A percentile compares a stretch with the other conserved stretches of the same genome.
These are phyloP conservation scores for Clytia hemisphaerica DNA, from an alignment of 30 jellyfish, hydroid and myxozoan genomes.

Conservation along the genomic window DNA sequence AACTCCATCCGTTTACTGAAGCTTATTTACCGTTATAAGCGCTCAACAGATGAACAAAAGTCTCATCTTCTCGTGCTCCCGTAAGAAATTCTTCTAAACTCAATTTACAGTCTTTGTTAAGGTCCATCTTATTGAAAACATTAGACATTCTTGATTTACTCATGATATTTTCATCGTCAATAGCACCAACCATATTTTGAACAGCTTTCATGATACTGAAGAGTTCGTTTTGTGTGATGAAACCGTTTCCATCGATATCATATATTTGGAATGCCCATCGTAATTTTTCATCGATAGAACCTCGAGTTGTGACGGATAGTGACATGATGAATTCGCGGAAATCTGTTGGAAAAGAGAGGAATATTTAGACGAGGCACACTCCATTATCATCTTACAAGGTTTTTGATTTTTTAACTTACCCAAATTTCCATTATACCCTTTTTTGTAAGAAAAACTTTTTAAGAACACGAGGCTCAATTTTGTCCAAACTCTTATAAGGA, in stretches of 20 bases:
- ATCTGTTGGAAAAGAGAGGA: constrained; percentile 31
- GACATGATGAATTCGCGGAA: constrained; percentile 89
- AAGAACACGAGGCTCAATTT: too few relatives aligned
- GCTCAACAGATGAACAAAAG: constrained; percentile 68
- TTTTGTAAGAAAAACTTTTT: too few relatives aligned
- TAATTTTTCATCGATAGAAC: constrained; percentile 69
- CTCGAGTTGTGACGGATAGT: constrained; percentile 84
- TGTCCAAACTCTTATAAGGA: too few relatives aligned
- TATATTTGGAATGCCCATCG: constrained; percentile 76
- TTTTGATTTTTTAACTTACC: too few relatives aligned
- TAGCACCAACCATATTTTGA: constrained; percentile 76
- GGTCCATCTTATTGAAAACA: constrained; percentile 55
- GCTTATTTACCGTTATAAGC: too few relatives aligned
- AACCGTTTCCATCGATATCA: constrained; percentile 90
- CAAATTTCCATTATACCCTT: too few relatives aligned
- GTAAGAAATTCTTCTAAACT: constrained; percentile 72
- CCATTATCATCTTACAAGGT: too few relatives aligned
- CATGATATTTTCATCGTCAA: constrained; percentile 47
- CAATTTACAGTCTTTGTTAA: constrained; percentile 62
- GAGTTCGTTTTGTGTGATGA: constrained; percentile 58
- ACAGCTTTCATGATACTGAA: constrained; percentile 63
- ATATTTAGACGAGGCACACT: too few relatives aligned
- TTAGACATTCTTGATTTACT: constrained; percentile 49
- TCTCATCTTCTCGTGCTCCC: constrained; percentile 76
- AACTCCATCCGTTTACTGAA: too few relatives aligned